Percentiles rank a stretch among this genome's conserved stretches.
Evolutionary conservation across 2,888 invertebrate species (phyloP).

Genomic region (Coleophora deauratella): DNA sequence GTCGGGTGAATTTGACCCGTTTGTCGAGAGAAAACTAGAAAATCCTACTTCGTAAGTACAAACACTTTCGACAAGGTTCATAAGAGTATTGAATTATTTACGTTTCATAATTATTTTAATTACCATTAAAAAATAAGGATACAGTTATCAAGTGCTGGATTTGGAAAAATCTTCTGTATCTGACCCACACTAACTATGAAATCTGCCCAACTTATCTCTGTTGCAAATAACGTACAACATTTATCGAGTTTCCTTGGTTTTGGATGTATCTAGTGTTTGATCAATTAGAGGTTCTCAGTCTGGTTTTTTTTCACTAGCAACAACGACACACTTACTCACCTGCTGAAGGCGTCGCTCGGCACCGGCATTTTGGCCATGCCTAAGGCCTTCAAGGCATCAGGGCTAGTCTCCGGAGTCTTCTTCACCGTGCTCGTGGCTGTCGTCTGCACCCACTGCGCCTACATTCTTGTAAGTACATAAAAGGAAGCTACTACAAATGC

Average conservation of each 20-base stretch:
- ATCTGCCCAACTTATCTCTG: no score
- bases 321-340: constrained; percentile 92
- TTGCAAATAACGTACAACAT: no score
- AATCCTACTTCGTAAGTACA: constrained; percentile 87
- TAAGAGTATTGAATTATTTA: no score
- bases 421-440: constrained; percentile 89
- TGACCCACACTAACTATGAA: no score
- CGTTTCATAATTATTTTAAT: no score
- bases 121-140: no score
- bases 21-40: constrained; percentile 79
- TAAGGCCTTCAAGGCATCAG: constrained; percentile 89
- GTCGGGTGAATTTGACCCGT: constrained; percentile 81
- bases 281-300: no score
- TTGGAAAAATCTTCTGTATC: no score
- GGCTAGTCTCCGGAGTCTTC: constrained; percentile 87
- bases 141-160: no score
- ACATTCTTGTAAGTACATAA: constrained; percentile 79
- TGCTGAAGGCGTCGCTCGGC: constrained; percentile 96
- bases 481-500: no score
- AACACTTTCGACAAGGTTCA: not conserved
- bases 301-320: constrained; percentile 78
- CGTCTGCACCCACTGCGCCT: constrained; percentile 96
- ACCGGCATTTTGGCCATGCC: constrained; percentile 98
- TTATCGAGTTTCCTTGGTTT: no score
- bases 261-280: no score